phyloP scores from a whole-genome alignment of 1,140 invertebrate species.

The Lysiphlebus fabarum region DNA sequence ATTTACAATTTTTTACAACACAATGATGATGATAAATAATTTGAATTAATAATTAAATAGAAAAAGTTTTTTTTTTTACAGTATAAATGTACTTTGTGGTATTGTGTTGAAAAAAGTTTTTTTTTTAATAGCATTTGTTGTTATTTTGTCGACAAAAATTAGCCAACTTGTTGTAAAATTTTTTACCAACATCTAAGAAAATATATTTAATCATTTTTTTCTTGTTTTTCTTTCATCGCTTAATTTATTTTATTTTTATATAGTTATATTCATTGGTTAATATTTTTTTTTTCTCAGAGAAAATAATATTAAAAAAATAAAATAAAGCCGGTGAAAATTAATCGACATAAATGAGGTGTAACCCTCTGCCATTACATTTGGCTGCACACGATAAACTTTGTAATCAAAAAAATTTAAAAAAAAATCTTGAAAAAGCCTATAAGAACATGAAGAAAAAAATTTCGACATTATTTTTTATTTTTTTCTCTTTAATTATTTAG shows the following conservation, averaged over 20 bases:
- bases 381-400: not conserved
- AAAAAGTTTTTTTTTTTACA: constrained; percentile 8
- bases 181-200: constrained; percentile 1
- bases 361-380: not conserved
- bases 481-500: no score
- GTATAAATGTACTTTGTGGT: constrained; percentile 11
- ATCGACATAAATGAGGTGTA: constrained; percentile 10
- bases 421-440: no score
- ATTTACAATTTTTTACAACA: no score
- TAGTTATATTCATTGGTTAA: not conserved
- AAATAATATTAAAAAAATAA: no score
- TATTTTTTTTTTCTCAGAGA: not conserved
- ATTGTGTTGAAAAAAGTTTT: constrained; percentile 18
- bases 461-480: no score
- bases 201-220: constrained; percentile 5
- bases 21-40: not conserved
- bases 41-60: constrained; percentile 7
- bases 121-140: constrained; percentile 31
- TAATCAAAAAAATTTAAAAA: constrained; percentile 3
- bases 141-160: constrained; percentile 17
- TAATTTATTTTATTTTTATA: not conserved
- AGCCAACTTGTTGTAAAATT: constrained; percentile 16
- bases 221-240: not conserved
- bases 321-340: not conserved
- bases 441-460: no score